Conservation (phyloP, 2,888 invertebrate species). For the Apeira syringaria region DNA sequence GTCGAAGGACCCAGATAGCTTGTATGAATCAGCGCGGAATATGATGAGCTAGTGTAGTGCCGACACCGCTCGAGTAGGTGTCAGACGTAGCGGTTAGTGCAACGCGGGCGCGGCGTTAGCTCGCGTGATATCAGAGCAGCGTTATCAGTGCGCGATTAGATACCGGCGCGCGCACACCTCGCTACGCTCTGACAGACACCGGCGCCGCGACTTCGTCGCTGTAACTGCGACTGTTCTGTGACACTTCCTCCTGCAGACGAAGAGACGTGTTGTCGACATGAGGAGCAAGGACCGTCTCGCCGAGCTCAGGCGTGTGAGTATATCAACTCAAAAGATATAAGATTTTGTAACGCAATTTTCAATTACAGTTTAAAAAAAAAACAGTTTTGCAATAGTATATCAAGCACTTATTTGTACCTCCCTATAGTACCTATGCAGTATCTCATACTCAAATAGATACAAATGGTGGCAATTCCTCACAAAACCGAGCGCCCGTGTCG, state of each 20-base stretch:
- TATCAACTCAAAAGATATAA: neutral
- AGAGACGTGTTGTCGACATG: constrained; percentile 69
- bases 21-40: constrained; percentile 5
- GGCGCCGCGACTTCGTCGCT: constrained; percentile 53
- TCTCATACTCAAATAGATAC: too few relatives aligned
- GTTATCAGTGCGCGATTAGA: constrained; percentile 59
- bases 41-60: neutral
- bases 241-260: too few relatives aligned
- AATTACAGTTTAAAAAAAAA: too few relatives aligned
- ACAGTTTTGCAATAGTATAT: too few relatives aligned
- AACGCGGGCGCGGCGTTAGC: constrained; percentile 1
- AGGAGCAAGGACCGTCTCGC: constrained; percentile 70
- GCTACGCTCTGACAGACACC: constrained; percentile 23
- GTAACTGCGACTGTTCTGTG: constrained; percentile 83
- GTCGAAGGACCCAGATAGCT: constrained; percentile 17
- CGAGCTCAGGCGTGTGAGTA: constrained; percentile 67
- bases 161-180: constrained; percentile 54
- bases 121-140: constrained; percentile 12
- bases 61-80: neutral
- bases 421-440: too few relatives aligned
- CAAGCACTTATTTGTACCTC: too few relatives aligned
- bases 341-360: too few relatives aligned
- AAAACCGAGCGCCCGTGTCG: too few relatives aligned
- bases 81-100: neutral
- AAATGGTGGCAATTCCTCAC: too few relatives aligned